A percentile compares a stretch with the other conserved stretches of the same genome.
phyloP scores from a whole-genome alignment of 1,140 invertebrate species.

The Choristoneura fumiferana region DNA sequence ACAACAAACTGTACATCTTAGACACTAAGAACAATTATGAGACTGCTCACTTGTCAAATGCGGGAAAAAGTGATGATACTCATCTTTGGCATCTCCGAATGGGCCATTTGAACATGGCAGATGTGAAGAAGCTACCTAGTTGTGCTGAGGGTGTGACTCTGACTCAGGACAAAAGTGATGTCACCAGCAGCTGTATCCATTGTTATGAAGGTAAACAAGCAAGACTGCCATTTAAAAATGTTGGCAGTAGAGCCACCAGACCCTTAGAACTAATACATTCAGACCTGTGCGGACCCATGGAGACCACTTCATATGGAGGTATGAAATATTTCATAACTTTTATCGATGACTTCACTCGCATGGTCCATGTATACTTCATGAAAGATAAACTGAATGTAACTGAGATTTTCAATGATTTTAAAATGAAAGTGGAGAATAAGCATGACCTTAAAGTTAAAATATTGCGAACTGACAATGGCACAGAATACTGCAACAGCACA shows the following conservation, averaged over 20 bases:
- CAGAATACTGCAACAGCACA: background rate
- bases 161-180: background rate
- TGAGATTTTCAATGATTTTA: slow-evolving; percentile 5
- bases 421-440: background rate
- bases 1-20: slow-evolving; percentile 24
- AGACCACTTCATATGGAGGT: slow-evolving; percentile 2
- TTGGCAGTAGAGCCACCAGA: background rate
- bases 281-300: slow-evolving; percentile 20
- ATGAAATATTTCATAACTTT: slow-evolving; percentile 18
- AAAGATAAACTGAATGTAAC: too few relatives aligned
- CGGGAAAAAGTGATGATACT: background rate
- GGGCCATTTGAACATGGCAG: background rate
- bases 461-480: too few relatives aligned
- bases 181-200: background rate
- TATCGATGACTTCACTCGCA: slow-evolving; percentile 4
- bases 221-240: background rate
- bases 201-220: slow-evolving; percentile 19
- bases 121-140: slow-evolving; percentile 4
- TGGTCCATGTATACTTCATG: slow-evolving; percentile 4
- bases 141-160: background rate
- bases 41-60: slow-evolving; percentile 16
- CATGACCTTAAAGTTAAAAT: background rate
- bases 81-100: background rate
- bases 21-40: slow-evolving; percentile 12
- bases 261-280: slow-evolving; percentile 7